These are phyloP conservation scores for Acanthococcus lagerstroemiae DNA, from an alignment of 2,888 invertebrate species.

Conservation along the genomic window DNA sequence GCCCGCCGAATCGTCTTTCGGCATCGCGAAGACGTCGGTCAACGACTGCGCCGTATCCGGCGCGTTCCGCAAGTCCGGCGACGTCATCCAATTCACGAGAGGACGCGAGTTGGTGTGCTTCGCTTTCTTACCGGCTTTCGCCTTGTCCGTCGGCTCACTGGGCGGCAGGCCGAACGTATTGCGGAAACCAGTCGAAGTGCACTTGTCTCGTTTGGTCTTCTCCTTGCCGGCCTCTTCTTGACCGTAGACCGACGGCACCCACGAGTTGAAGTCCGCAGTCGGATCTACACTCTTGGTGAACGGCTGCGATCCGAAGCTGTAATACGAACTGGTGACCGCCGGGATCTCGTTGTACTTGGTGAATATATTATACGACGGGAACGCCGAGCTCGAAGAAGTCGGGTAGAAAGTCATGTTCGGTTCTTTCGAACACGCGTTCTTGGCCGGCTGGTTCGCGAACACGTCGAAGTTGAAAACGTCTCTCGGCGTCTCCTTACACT, in stretches of 20 bases:
- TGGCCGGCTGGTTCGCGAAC: neutral
- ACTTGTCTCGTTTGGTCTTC: conserved; percentile 19
- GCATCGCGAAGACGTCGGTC: conserved; percentile 3
- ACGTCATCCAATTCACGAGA: conserved; percentile 55
- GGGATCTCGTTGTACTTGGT: conserved; percentile 24
- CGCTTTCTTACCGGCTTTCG: conserved; percentile 20
- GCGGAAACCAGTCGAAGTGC: neutral
- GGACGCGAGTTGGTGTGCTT: conserved; percentile 37
- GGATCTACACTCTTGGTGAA: conserved; percentile 2
- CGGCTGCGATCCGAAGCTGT: conserved; percentile 12
- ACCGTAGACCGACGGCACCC: conserved; percentile 10
- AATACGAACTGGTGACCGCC: conserved; percentile 3
- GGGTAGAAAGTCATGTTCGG: conserved; percentile 18
- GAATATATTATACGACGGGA: conserved; percentile 16
- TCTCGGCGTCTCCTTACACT: neutral
- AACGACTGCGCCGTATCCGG: conserved; percentile 5
- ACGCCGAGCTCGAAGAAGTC: neutral
- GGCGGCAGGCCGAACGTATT: neutral
- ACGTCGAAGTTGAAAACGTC: neutral
- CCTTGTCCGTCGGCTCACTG: conserved; percentile 2
- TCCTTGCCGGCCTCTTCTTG: conserved; percentile 18
- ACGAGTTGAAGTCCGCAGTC: conserved; percentile 4
- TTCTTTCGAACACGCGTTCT: neutral
- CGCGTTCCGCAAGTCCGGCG: conserved; percentile 42
- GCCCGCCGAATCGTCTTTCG: conserved; percentile 11